Evolutionary conservation across 2,888 invertebrate species (phyloP).

Genomic region (Trissoscelio sp.): DNA sequence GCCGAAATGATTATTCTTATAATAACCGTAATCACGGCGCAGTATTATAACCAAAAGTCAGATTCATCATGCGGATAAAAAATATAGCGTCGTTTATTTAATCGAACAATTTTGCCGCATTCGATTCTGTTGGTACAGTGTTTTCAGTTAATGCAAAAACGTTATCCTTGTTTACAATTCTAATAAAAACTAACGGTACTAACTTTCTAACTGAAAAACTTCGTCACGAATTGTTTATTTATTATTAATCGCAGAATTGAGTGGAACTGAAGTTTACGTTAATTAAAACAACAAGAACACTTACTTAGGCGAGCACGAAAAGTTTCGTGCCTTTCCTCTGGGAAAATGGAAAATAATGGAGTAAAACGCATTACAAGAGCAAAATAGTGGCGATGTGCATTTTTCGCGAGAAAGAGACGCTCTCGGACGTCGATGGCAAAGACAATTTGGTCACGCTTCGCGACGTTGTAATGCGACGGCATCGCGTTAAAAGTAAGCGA

Average conservation of each 20-base stretch:
- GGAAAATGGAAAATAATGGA: background rate
- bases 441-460: constrained; percentile 23
- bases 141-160: no score
- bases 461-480: constrained; percentile 23
- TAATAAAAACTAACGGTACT: background rate
- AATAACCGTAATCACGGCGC: constrained; percentile 3
- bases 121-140: no score
- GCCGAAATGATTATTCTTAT: background rate
- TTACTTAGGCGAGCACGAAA: background rate
- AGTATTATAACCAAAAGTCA: background rate
- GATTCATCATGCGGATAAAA: background rate
- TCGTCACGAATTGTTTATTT: background rate
- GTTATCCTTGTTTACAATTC: background rate
- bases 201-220: background rate
- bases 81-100: background rate
- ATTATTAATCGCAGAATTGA: background rate
- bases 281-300: background rate
- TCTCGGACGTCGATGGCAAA: constrained; percentile 8
- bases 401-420: background rate
- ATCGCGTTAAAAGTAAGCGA: constrained; percentile 40
- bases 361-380: background rate
- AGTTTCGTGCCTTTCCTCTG: background rate
- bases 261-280: background rate
- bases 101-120: background rate
- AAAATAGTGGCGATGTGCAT: background rate